These are phyloP conservation scores for Sinodicranocentrus sp. DNA, from an alignment of 2,888 invertebrate genomes.

Conservation along the genomic window DNA sequence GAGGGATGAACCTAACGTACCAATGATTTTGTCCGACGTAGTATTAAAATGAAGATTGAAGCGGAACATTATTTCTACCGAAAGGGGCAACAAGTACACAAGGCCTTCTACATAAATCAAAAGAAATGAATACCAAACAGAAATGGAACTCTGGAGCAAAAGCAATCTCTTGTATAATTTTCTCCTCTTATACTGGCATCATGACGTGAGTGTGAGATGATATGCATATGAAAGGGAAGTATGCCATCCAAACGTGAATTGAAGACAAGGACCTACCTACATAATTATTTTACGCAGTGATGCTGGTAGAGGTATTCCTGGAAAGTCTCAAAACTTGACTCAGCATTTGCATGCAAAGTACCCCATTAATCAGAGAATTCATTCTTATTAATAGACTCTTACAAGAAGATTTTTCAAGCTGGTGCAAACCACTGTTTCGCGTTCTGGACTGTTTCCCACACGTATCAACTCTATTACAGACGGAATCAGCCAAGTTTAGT, in stretches of 20 bases:
- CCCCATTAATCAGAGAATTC: constrained; percentile 76
- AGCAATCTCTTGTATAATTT: background rate
- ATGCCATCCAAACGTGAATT: background rate
- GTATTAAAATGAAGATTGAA: no score
- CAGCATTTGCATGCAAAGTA: constrained; percentile 77
- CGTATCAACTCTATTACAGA: constrained; percentile 68
- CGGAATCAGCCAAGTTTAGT: constrained; percentile 68
- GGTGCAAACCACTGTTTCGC: background rate
- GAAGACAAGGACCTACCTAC: constrained; percentile 30
- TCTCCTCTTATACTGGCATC: no score
- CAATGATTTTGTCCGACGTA: no score
- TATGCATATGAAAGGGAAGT: constrained; percentile 13
- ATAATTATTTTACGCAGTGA: constrained; percentile 28
- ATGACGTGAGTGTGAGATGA: no score
- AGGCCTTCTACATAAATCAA: no score
- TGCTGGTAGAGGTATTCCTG: background rate
- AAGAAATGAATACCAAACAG: no score
- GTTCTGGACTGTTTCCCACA: constrained; percentile 35
- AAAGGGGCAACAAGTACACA: no score
- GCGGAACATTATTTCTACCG: background rate
- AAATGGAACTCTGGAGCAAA: no score
- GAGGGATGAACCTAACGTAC: no score
- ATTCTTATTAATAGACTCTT: constrained; percentile 74
- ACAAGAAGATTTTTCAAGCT: constrained; percentile 42
- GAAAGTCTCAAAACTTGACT: constrained; percentile 70